Base-by-base conservation (phyloP, 2,888 invertebrate genomes). In the Caenorhabditis angaria region DNA sequence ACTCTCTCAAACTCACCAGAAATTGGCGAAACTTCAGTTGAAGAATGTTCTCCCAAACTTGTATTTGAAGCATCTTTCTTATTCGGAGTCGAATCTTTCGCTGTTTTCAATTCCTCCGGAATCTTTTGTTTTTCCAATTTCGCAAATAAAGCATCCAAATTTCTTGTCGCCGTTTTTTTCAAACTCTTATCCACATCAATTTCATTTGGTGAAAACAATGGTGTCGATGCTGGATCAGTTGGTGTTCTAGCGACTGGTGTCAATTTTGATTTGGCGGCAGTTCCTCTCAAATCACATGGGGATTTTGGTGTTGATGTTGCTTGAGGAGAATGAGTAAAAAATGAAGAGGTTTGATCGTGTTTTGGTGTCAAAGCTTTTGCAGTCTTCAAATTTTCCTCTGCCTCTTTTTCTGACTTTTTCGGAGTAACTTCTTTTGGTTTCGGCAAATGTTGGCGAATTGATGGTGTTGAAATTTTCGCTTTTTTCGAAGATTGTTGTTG, bases 131-230 rank as follows among this genome's bases (percentile, higher is more conserved):
- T 65, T 54, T 25, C 27, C 12, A 35, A 20, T 22, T 47, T 55
- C 24, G 50, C 12, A 2, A 64, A 22, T 25, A 48, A 22, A 1
- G 48, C 24, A 24, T 50, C 58, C 32, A 65, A 60, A 47, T 60
- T 65, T 2, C 54, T 22, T 6, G 70, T 56, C 24, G 50, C n/a
- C 12, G 65, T 28, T 51, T 66, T 70, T 20, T 32, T 60, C 62
- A 70, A 55, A 60, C 70, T 70, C 28, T 66, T 65, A 28, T 70
- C 70, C 62, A 70, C 27, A 47, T 70, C 70, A n/a, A 70, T 25
- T 41, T 70, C 70, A 24, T 59, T 65, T 6, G 55, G 55, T 29
- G 62, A 56, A 1, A 27, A 1, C 41, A 41, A 24, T 2, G 51
- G 18, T 5, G 41, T 28, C 3, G 56, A 55, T 55, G 50, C 8